Percentiles rank a stretch among this genome's conserved stretches.
Evolutionary conservation across 2,113 vertebrate genomes (phyloP).

Genomic region (Halcyon malimbica): DNA sequence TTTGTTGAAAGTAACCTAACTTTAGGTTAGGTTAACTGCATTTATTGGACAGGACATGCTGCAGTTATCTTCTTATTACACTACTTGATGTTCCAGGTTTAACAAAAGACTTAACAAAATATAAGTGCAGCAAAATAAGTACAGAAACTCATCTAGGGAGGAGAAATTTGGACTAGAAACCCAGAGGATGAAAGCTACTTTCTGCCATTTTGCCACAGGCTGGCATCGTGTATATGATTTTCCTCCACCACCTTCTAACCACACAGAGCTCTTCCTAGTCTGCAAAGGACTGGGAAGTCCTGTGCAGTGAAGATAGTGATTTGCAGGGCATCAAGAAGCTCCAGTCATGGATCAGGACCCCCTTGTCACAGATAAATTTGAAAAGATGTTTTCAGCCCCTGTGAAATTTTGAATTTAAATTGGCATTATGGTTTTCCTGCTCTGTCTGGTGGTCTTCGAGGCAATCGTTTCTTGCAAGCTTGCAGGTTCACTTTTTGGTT

Average conservation of each 20-base stretch:
- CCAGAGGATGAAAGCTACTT: not conserved
- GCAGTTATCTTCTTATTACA: not conserved
- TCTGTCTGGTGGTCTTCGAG: not conserved
- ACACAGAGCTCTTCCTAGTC: not conserved
- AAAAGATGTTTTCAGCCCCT: not conserved
- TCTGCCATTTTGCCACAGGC: not conserved
- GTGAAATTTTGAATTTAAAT: not conserved
- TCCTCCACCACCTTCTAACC: not conserved
- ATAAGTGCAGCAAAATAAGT: not conserved
- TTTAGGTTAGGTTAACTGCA: not conserved
- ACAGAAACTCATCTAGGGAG: not conserved
- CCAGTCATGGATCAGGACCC: not conserved
- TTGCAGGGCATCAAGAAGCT: not conserved
- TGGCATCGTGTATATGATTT: fast-evolving
- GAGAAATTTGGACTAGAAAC: not conserved
- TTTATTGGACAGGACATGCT: not conserved
- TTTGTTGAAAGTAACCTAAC: not conserved
- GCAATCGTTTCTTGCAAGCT: not conserved
- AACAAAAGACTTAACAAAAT: not conserved
- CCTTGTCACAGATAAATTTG: not conserved
- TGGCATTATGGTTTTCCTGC: not conserved
- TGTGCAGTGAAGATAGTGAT: not conserved
- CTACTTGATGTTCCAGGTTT: not conserved
- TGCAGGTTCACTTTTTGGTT: not conserved
- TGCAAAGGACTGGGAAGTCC: not conserved